A percentile compares a stretch with the other conserved stretches of the same genome.
Evolutionary conservation across 1,140 invertebrate species (phyloP).

Genomic region (Probaryconus sp.): DNA sequence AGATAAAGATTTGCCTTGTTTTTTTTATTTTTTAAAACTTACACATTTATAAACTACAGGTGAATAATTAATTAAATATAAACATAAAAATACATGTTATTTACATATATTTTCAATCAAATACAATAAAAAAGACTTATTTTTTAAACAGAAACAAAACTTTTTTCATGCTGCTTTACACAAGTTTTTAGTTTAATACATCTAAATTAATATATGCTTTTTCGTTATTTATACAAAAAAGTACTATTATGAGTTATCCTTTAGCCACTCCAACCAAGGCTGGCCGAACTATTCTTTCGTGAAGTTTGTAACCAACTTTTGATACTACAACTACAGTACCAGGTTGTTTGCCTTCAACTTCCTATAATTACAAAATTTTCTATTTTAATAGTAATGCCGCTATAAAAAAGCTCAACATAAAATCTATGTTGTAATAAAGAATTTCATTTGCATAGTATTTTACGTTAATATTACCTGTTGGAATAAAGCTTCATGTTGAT

Average conservation of each 20-base stretch:
- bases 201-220: conserved; percentile 6
- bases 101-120: conserved; percentile 50
- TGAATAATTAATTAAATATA: not conserved
- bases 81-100: conserved; percentile 33
- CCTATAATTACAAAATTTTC: conserved; percentile 78
- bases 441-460: conserved; percentile 15
- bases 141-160: conserved; percentile 35
- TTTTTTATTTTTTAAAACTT: too few species aligned
- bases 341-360: conserved; percentile 86
- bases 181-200: too few species aligned
- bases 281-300: conserved; percentile 94
- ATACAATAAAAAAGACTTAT: conserved; percentile 51
- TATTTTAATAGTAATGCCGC: too few species aligned
- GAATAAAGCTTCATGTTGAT: conserved; percentile 97
- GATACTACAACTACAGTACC: conserved; percentile 95
- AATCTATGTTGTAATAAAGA: conserved; percentile 4
- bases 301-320: conserved; percentile 97
- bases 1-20: too few species aligned
- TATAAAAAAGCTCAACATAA: conserved; percentile 7
- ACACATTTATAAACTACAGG: too few species aligned
- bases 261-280: conserved; percentile 98
- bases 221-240: too few species aligned
- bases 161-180: too few species aligned
- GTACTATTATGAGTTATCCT: too few species aligned
- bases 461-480: conserved; percentile 84